Conservation (phyloP, 2,797 vertebrate species). For the Lepilemur septentrionalis region DNA sequence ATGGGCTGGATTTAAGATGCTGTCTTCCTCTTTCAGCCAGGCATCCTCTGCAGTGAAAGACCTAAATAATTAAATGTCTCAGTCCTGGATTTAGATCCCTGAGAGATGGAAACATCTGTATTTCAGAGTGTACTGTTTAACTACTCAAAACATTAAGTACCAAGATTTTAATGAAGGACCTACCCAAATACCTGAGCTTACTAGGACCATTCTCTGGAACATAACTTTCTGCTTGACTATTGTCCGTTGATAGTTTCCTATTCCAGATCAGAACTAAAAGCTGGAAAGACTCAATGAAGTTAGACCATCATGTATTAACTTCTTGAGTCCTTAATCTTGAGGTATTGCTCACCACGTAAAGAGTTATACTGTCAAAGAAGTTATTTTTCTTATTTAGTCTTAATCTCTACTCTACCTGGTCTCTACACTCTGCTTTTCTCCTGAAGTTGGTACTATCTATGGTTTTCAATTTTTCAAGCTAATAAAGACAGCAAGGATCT, state of each 20-base stretch:
- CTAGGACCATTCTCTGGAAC: background rate
- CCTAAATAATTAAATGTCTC: background rate
- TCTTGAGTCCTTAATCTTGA: background rate
- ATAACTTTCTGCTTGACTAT: background rate
- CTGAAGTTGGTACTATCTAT: background rate
- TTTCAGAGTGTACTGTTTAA: background rate
- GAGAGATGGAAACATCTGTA: background rate
- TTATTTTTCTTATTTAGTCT: background rate
- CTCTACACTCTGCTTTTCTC: background rate
- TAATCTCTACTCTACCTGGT: background rate
- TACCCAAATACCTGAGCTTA: background rate
- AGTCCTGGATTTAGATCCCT: background rate
- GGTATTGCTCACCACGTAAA: background rate
- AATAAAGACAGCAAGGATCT: background rate
- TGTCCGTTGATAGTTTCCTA: background rate
- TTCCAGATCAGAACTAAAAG: background rate
- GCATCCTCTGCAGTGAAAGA: background rate
- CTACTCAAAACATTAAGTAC: background rate
- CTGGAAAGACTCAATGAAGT: background rate
- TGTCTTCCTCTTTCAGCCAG: background rate
- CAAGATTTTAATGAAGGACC: background rate
- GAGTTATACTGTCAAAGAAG: background rate
- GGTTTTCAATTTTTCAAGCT: background rate
- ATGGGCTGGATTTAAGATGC: background rate
- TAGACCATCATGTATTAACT: background rate